Evolutionary conservation across 2,888 invertebrate species (phyloP), one percentile per base, ranked within the genome.

Genomic region (Mayetiola destructor): DNA sequence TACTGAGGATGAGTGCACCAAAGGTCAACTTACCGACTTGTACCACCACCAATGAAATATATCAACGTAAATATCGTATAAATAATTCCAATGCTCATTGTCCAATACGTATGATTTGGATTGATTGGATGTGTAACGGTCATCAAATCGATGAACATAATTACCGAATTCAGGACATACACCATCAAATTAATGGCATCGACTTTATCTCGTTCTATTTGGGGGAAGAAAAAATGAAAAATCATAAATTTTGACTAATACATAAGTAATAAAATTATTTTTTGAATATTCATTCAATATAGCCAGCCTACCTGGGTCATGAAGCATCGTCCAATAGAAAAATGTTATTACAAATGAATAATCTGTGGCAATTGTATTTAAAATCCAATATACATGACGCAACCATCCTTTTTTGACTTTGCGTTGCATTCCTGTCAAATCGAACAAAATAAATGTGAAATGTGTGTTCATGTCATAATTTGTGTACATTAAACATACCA

Each of bases 41-140:
- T 75, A 23, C 88, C 89, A 27, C 87, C 89, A 56, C 81, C 78
- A 30, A 73, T 66, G 68, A 80, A 85, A 69, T 85, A 90, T 58
- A 88, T 75, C 23, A 81, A 66, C 56, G 78, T 80, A 68, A 88
- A 90, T 59, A 81, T 63, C 56, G 82, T 72, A 69, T 89, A 90
- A 29, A 77, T 63, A 27, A 80, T 62, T 5, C 79, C 80, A 63
- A 84, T 77, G 10, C 77, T 64, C 39, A 84, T 67, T 1, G 82
- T 76, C 70, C 81, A 81, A 72, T 64, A 83, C 64, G 65, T 71
- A 63, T 72, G 73, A 63, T 68, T 69, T 64, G 73, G 64, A 61
- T 80, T 76, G 16, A 82, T 74, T 5, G 89, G 88, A 64, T 85
- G 82, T n/a, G 80, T 78, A n/a, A 82, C 79, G 42, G 84, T 70